Percentiles rank a stretch among this genome's conserved stretches.
These are phyloP conservation scores for Acridotheres tristis DNA, from an alignment of 2,797 vertebrate species.

Conservation along the genomic window DNA sequence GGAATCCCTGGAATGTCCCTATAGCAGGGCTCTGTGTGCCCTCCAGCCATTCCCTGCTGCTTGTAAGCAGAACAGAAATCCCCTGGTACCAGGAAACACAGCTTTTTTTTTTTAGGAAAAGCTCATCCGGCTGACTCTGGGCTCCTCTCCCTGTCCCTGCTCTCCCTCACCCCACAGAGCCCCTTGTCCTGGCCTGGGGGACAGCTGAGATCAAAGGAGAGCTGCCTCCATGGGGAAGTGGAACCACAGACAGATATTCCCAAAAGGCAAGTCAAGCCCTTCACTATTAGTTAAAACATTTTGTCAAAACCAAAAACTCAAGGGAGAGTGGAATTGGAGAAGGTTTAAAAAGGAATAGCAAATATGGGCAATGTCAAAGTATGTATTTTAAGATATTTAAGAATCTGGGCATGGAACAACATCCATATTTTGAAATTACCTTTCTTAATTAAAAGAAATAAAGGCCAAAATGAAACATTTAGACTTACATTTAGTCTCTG, in stretches of 20 bases:
- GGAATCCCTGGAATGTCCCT: background rate
- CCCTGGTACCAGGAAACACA: background rate
- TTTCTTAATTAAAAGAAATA: background rate
- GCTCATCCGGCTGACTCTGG: background rate
- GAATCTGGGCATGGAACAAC: background rate
- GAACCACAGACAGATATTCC: accelerated
- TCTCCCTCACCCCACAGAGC: background rate
- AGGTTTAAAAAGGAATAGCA: background rate
- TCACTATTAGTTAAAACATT: background rate
- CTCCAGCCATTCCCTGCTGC: background rate
- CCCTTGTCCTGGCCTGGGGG: background rate
- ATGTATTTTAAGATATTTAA: background rate
- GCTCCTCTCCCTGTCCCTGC: background rate
- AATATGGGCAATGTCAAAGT: background rate
- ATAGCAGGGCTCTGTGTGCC: accelerated
- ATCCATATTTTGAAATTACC: background rate
- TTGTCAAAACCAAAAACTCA: background rate
- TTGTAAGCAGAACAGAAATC: background rate
- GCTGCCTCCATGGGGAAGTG: accelerated
- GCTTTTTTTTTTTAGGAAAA: background rate
- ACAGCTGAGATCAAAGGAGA: background rate
- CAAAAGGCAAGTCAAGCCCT: background rate
- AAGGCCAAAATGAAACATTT: background rate
- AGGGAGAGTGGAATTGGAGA: background rate
- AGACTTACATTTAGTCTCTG: background rate